Percentiles rank a stretch among this genome's conserved stretches.
These are phyloP conservation scores for Eupithecia inturbata DNA, from an alignment of 2,888 invertebrate species.

Conservation along the genomic window DNA sequence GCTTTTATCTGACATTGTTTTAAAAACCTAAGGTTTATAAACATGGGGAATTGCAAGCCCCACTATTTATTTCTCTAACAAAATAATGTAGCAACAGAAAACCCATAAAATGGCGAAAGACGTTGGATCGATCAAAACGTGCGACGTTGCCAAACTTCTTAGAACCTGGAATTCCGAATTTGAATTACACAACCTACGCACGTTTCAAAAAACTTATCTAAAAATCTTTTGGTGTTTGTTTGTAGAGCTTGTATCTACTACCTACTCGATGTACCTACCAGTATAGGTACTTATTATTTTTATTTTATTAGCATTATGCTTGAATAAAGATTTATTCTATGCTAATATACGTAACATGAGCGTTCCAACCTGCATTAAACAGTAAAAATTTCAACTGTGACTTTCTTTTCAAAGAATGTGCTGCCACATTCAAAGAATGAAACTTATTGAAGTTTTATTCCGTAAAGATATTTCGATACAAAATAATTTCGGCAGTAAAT, in stretches of 20 bases:
- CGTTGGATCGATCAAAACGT: slow-evolving; percentile 1
- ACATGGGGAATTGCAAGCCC: background rate
- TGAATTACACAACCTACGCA: slow-evolving; percentile 1
- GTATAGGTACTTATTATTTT: background rate
- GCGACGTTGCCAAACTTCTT: slow-evolving; percentile 6
- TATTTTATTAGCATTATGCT: background rate
- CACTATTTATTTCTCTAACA: background rate
- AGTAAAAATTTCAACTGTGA: background rate
- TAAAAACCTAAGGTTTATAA: background rate
- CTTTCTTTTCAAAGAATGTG: background rate
- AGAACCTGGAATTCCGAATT: background rate
- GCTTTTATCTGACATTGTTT: no score
- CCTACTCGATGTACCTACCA: background rate
- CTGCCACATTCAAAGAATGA: background rate
- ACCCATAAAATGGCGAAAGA: background rate
- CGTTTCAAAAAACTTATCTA: background rate
- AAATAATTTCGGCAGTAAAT: background rate
- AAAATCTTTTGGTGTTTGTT: background rate
- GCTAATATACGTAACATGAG: background rate
- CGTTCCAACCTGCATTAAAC: background rate
- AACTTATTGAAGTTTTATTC: background rate
- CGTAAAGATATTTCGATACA: background rate
- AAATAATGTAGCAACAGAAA: background rate
- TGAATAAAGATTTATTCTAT: background rate
- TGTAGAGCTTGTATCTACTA: background rate